Conservation (phyloP, 1,140 invertebrate species). For the Acromyrmex heyeri region DNA sequence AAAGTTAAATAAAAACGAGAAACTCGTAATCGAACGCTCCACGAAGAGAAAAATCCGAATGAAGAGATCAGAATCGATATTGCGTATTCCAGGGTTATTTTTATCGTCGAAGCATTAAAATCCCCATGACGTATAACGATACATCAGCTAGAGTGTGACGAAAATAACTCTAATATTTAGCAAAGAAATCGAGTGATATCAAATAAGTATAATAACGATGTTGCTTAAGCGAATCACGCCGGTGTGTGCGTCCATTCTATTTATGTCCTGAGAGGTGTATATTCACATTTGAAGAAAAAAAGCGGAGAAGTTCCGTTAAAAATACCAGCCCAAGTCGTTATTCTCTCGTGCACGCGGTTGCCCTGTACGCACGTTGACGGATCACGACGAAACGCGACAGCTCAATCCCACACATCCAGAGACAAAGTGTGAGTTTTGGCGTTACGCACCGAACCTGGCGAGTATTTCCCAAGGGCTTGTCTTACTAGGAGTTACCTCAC, state of each 20-base stretch:
- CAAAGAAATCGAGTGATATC: neutral
- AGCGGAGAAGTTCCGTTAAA: neutral
- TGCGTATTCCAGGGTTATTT: neutral
- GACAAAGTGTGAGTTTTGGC: constrained; percentile 50
- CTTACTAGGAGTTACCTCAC: constrained; percentile 61
- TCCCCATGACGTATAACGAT: neutral
- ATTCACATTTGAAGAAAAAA: neutral
- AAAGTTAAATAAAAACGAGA: constrained; percentile 7
- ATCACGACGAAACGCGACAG: constrained; percentile 13
- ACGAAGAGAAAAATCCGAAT: neutral
- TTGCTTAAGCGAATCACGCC: neutral
- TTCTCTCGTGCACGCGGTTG: constrained; percentile 9
- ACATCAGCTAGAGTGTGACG: neutral
- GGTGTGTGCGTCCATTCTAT: neutral
- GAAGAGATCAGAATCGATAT: neutral
- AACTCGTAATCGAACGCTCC: neutral
- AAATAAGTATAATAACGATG: neutral
- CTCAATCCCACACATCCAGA: constrained; percentile 15
- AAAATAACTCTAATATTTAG: neutral
- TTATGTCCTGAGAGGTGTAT: neutral
- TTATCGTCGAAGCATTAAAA: neutral
- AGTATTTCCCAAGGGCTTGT: constrained; percentile 61
- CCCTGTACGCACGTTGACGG: neutral
- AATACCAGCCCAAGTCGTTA: constrained; percentile 4
- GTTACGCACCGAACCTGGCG: constrained; percentile 31